phyloP scores from a whole-genome alignment of 2,113 vertebrate genomes.

The Phalacrocorax aristotelis region DNA sequence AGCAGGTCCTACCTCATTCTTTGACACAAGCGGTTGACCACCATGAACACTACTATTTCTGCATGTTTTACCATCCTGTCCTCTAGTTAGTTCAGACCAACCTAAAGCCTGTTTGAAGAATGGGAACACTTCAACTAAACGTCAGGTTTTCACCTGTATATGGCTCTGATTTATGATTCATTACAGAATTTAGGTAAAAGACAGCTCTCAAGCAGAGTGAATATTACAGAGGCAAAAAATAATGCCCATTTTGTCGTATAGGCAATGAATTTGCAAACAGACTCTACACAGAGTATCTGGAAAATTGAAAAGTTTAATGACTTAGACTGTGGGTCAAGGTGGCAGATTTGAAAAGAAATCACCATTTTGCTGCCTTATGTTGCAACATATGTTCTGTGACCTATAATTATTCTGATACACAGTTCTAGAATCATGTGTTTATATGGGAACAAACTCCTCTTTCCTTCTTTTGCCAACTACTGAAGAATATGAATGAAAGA shows the following conservation, averaged over 20 bases:
- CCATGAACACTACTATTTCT: background rate
- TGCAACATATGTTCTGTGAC: background rate
- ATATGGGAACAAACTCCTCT: background rate
- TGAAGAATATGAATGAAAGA: background rate
- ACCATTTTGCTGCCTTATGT: background rate
- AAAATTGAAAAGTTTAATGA: background rate
- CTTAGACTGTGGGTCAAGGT: background rate
- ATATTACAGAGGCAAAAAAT: background rate
- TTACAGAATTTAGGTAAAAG: background rate
- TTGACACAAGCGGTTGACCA: background rate
- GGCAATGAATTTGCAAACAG: background rate
- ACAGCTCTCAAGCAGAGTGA: background rate
- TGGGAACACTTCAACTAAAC: background rate
- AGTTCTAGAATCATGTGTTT: background rate
- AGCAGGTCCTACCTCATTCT: background rate
- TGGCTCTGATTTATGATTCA: background rate
- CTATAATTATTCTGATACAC: background rate
- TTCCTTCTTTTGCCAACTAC: background rate
- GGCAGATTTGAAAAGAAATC: background rate
- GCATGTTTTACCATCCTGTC: background rate
- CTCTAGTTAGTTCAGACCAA: background rate
- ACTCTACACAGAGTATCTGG: background rate
- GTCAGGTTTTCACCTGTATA: background rate
- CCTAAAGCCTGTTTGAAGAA: background rate
- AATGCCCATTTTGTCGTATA: background rate